Evolutionary conservation across 2,888 invertebrate species (phyloP), one percentile per base, ranked within the genome.

Genomic region (Sphaerophoria rueppellii): DNA sequence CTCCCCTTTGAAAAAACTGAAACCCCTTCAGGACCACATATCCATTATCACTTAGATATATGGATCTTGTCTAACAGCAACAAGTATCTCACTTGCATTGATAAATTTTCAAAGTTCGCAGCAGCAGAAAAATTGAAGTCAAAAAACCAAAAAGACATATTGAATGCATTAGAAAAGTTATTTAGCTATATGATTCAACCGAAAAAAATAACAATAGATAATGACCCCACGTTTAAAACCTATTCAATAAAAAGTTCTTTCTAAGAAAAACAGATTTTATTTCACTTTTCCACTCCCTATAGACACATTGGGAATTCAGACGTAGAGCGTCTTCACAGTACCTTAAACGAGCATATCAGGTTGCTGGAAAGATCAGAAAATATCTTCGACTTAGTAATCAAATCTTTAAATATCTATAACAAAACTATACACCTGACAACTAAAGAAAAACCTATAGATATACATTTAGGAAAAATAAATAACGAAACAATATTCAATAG

Each of bases 251-350:
- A n/a, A 16, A 73, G 73, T 55, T 81, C 61, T 58, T 61, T 72
- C 1, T n/a, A 61, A 57, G 32, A 74, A 14, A 58, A 74, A 4
- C 14, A 60, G 40, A 69, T 77, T 24, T 55, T 61, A n/a, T n/a
- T 69, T 14, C 81, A 86, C 52, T 77, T 77, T 54, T 69, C 71
- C 9, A 74, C 75, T 43, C 70, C 61, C 1, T 80, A 78, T 67
- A 78, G 52, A 11, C 79, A 72, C 14, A 79, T 74, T 9, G 80
- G 69, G 4, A 86, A 86, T 60, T 35, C 69, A 0, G 80, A 87
- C 24, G 48, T 81, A 11, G 86, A 81, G 14, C 69, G 86, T 35
- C 50, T 69, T 5, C 58, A 60, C 35, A 76, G 52, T 52, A 61
- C 60, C 0, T 5, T 60, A 0, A 52, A 58, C 5, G 46, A 78